A percentile compares a stretch with the other conserved stretches of the same genome.
These are phyloP conservation scores for Adelphocoris suturalis DNA, from an alignment of 2,888 invertebrate genomes.

Conservation along the genomic window DNA sequence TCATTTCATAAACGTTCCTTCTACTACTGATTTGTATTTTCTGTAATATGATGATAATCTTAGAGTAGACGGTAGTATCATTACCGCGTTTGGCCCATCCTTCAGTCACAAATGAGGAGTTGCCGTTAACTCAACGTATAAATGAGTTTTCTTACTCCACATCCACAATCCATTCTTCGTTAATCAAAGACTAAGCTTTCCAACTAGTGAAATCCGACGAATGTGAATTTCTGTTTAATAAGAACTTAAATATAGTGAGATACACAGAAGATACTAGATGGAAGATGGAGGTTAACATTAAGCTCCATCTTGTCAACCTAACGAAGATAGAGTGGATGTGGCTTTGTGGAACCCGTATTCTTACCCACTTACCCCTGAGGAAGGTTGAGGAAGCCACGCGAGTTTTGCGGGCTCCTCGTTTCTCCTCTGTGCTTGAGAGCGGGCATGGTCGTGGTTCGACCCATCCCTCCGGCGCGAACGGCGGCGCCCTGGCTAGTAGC, in stretches of 20 bases:
- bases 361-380: constrained; percentile 47
- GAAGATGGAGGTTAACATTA: no score
- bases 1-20: background rate
- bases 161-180: background rate
- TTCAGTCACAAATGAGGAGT: background rate
- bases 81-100: background rate
- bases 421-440: constrained; percentile 57
- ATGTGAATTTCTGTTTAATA: no score
- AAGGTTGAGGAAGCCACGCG: constrained; percentile 45
- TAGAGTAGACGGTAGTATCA: background rate
- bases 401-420: constrained; percentile 13
- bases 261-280: no score
- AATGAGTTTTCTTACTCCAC: background rate
- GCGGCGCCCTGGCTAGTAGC: background rate
- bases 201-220: no score
- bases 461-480: constrained; percentile 35
- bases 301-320: background rate
- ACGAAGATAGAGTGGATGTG: constrained; percentile 1
- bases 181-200: background rate
- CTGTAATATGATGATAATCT: no score
- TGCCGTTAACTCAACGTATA: background rate
- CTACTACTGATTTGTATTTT: no score
- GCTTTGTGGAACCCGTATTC: background rate
- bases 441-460: constrained; percentile 66
- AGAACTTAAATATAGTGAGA: no score